Evolutionary conservation across 2,888 invertebrate genomes (phyloP).

Genomic region (Entomobrya proxima): DNA sequence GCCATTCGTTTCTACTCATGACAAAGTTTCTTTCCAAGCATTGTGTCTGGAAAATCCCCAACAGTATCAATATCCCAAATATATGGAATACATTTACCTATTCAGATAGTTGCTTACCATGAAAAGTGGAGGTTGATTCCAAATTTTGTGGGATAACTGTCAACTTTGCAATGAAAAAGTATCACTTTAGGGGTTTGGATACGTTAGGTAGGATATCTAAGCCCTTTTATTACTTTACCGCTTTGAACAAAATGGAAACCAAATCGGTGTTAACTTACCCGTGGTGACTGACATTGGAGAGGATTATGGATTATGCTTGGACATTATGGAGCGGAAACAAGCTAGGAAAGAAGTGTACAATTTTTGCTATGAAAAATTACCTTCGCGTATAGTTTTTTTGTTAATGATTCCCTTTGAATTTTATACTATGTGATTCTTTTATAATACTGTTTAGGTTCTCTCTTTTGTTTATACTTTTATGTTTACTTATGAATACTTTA

Average conservation of each 20-base stretch:
- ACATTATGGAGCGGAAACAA: background rate
- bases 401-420: background rate
- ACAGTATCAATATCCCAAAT: background rate
- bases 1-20: conserved; percentile 44
- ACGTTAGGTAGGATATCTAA: too few relatives aligned
- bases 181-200: too few relatives aligned
- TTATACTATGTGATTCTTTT: background rate
- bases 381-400: background rate
- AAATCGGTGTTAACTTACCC: conserved; percentile 36
- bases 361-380: background rate
- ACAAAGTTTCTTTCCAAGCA: conserved; percentile 18
- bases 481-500: conserved; percentile 32
- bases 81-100: too few relatives aligned
- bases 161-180: too few relatives aligned
- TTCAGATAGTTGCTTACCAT: too few relatives aligned
- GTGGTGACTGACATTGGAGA: background rate
- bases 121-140: too few relatives aligned
- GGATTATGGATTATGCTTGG: background rate
- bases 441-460: background rate
- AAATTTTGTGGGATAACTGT: too few relatives aligned
- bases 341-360: background rate
- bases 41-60: background rate
- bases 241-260: background rate
- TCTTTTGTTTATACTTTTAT: background rate
- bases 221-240: background rate